Evolutionary conservation across 2,888 invertebrate genomes (phyloP).

Genomic region (Fissipunctia ypsillon): DNA sequence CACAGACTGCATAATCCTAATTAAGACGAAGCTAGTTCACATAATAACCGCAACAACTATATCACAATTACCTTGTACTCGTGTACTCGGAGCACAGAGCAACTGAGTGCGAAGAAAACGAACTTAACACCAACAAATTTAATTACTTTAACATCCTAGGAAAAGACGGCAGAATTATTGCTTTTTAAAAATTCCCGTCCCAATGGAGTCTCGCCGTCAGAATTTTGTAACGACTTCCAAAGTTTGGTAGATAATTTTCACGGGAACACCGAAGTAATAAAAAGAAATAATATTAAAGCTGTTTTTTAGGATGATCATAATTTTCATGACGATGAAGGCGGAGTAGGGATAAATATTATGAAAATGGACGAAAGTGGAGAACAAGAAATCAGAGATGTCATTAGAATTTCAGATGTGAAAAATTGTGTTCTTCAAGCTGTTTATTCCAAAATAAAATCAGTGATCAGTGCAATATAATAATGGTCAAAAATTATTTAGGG

Average conservation of each 20-base stretch:
- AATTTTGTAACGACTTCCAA: constrained; percentile 66
- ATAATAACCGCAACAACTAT: constrained; percentile 46
- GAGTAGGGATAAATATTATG: constrained; percentile 32
- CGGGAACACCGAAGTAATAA: constrained; percentile 54
- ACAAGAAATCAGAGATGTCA: constrained; percentile 6
- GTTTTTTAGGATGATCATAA: constrained; percentile 51
- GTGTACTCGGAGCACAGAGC: constrained; percentile 13
- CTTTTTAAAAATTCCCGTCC: constrained; percentile 57
- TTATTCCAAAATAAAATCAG: background rate
- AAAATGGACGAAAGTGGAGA: constrained; percentile 3
- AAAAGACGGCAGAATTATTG: constrained; percentile 57
- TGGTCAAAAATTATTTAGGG: background rate
- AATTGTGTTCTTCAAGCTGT: too few relatives aligned
- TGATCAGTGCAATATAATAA: background rate
- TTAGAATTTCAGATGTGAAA: constrained; percentile 19
- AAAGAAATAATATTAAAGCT: constrained; percentile 59
- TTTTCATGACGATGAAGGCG: constrained; percentile 53
- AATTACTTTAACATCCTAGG: constrained; percentile 58
- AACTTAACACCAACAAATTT: constrained; percentile 55
- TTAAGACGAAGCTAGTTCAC: constrained; percentile 36
- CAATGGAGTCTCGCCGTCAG: constrained; percentile 50
- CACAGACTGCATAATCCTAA: constrained; percentile 24
- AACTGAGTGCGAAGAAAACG: constrained; percentile 39
- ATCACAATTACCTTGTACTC: constrained; percentile 37
- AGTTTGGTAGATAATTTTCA: constrained; percentile 61